Evolutionary conservation across 2,797 vertebrate species (phyloP), one percentile per base, ranked within the genome.

Genomic region (Typhlichthys eigenmanni): DNA sequence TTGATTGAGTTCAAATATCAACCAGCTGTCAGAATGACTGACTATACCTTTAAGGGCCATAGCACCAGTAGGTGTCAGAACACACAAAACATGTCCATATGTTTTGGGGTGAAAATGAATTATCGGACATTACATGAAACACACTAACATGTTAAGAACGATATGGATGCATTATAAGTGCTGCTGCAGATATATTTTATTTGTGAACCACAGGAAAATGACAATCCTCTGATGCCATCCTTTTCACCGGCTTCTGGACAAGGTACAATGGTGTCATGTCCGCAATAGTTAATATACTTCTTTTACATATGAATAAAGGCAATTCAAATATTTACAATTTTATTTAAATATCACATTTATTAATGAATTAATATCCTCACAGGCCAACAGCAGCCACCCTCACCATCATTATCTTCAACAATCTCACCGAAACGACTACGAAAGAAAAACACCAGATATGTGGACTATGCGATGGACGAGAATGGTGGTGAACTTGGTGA

Each of bases 361-460:
- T 34, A 17, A 38, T 38, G 12, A 52, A 47, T 10, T 53, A 17
- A 46, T 16, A 0, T 67, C 14, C 46, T 62, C 1, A 1, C 79
- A 86, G 87, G 64, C 14, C 50, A 60, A 59, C 64, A 81, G 13
- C 19, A 50, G 59, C 61, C 68, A 1, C n/a, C 69, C 1, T 1
- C 2, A 9, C 51, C 3, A 5, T 16, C 53, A 47, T 59, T 78
- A 34, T 3, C 58, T 0, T 47, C 69, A 32, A 79, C 57, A 38
- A 9, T 38, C 58, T 79, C 71, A 1, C 81, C 3, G 66, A 85
- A 82, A 64, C 72, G 85, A 1, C 77, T 64, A 2, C 74, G 85
- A 0, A 90, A 58, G 74, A 85, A 66, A 64, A 90, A 89, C 14
- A 2, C 70, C 1, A 91, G 69, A 74, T 89, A 76, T 68, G 6